Percentiles rank a stretch among this genome's conserved stretches.
Conservation (phyloP, 2,888 invertebrate genomes). For the Diabrotica balteata region DNA sequence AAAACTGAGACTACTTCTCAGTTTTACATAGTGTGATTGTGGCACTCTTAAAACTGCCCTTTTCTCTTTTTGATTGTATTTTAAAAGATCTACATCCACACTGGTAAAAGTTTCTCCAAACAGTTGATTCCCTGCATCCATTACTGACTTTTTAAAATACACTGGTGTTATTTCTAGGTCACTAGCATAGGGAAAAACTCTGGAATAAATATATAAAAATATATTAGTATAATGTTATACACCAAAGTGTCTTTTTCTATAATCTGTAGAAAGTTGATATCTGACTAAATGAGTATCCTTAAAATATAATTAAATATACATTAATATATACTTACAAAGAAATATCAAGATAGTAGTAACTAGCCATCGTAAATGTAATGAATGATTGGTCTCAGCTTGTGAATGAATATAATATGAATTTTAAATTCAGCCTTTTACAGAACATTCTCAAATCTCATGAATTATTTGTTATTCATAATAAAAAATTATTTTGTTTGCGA, state of each 20-base stretch:
- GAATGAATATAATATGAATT: no score
- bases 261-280: no score
- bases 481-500: no score
- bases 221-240: conserved; percentile 9
- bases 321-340: conserved; percentile 61
- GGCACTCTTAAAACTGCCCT: conserved; percentile 67
- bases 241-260: no score
- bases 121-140: conserved; percentile 62
- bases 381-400: not conserved
- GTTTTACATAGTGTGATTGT: conserved; percentile 63
- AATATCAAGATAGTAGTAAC: conserved; percentile 65
- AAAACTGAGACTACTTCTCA: conserved; percentile 67
- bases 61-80: conserved; percentile 60
- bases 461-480: no score
- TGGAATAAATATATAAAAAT: conserved; percentile 48
- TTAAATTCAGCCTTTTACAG: no score
- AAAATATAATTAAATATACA: conserved; percentile 2
- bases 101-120: conserved; percentile 68
- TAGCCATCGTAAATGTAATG: conserved; percentile 44
- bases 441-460: no score
- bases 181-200: conserved; percentile 59
- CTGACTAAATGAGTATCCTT: no score
- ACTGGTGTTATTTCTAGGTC: conserved; percentile 59
- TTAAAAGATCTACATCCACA: conserved; percentile 66
- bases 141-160: conserved; percentile 67